phyloP scores from a whole-genome alignment of 2,113 vertebrate species.

The Gymnogyps californianus region DNA sequence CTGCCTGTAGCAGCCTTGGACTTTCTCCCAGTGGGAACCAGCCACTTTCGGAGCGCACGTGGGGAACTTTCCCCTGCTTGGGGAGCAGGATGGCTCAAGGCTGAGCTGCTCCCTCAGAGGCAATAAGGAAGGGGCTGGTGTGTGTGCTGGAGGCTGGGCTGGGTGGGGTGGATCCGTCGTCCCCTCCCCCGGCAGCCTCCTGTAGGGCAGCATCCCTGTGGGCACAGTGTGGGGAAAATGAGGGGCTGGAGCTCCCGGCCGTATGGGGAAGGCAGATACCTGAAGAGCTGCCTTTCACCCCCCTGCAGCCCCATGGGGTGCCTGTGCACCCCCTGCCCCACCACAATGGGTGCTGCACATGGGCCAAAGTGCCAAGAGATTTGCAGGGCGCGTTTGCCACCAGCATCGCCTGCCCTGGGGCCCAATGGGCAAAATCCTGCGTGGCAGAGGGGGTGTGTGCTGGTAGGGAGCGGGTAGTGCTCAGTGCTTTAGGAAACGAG shows the following conservation, averaged over 20 bases:
- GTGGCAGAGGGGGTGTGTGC: not conserved
- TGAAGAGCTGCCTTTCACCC: not conserved
- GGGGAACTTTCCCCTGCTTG: not conserved
- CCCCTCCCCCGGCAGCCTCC: accelerated
- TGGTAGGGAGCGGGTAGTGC: not conserved
- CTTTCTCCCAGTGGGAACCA: not conserved
- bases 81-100: not conserved
- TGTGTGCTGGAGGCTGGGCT: not conserved
- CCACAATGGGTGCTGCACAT: accelerated
- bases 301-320: not conserved
- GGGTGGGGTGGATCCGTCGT: not conserved
- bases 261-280: not conserved
- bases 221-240: not conserved
- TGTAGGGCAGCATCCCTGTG: accelerated
- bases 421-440: accelerated
- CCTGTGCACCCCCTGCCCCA: not conserved
- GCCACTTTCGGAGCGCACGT: accelerated
- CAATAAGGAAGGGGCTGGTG: not conserved
- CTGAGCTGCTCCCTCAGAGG: not conserved
- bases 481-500: accelerated
- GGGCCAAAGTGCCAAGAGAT: not conserved
- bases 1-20: not conserved
- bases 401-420: accelerated
- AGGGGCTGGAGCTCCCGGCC: not conserved
- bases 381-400: accelerated